phyloP scores from a whole-genome alignment of 2,113 vertebrate genomes.

The Labeo rohita region DNA sequence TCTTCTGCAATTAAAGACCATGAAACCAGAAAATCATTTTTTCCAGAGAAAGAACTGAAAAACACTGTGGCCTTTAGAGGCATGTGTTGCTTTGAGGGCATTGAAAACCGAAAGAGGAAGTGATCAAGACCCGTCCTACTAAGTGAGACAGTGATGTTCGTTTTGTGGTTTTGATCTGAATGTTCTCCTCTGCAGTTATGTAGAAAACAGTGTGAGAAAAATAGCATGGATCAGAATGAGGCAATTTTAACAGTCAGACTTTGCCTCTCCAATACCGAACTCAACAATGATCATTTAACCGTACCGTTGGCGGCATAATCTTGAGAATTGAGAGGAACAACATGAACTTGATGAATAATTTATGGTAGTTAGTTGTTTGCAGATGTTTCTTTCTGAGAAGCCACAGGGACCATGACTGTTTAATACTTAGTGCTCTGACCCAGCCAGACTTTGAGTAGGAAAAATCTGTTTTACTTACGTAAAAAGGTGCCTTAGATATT shows the following conservation, averaged over 20 bases:
- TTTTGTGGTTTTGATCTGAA: slow-evolving; percentile 42
- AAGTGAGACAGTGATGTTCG: slow-evolving; percentile 13
- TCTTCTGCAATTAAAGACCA: neutral
- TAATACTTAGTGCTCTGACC: neutral
- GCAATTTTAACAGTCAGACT: slow-evolving; percentile 2
- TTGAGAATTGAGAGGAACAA: slow-evolving; percentile 37
- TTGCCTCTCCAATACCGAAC: neutral
- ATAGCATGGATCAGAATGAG: neutral
- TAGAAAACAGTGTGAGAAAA: neutral
- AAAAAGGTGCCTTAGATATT: neutral
- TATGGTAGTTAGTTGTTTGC: slow-evolving; percentile 38
- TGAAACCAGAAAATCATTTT: neutral
- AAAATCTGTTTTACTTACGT: neutral
- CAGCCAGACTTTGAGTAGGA: neutral
- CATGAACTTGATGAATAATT: slow-evolving; percentile 47
- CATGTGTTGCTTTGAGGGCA: slow-evolving; percentile 34
- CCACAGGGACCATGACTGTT: neutral
- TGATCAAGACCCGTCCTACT: slow-evolving; percentile 28
- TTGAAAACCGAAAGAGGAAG: slow-evolving; percentile 56
- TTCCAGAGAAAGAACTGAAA: neutral
- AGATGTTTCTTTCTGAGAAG: slow-evolving; percentile 25
- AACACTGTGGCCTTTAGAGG: neutral
- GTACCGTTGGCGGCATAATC: neutral
- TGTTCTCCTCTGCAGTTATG: neutral
- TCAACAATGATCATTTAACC: slow-evolving; percentile 16